Evolutionary conservation across 2,113 vertebrate genomes (phyloP).

Genomic region (Ictalurus furcatus): DNA sequence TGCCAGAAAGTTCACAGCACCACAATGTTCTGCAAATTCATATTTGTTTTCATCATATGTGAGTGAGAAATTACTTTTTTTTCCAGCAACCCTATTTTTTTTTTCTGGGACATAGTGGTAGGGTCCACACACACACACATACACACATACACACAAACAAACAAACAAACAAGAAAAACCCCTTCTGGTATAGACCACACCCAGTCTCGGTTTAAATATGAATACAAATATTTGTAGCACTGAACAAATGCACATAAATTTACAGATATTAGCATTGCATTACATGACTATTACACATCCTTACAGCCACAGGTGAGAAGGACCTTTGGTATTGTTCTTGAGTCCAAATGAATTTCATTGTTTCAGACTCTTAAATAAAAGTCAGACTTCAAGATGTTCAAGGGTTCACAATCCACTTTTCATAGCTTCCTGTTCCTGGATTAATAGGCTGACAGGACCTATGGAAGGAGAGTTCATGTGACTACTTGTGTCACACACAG

Average conservation of each 20-base stretch:
- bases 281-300: neutral
- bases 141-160: too few relatives aligned
- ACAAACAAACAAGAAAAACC: neutral
- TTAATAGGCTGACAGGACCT: slow-evolving; percentile 11
- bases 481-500: neutral
- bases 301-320: neutral
- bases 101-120: neutral
- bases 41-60: neutral
- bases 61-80: neutral
- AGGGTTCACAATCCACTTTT: neutral
- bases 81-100: neutral
- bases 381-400: neutral
- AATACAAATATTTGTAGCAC: neutral
- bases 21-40: neutral
- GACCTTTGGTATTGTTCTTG: neutral
- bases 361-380: slow-evolving; percentile 12
- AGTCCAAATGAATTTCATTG: neutral
- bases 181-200: neutral
- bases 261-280: neutral
- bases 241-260: neutral
- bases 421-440: neutral
- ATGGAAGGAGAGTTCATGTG: neutral
- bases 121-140: too few relatives aligned
- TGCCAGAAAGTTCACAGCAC: neutral
- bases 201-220: neutral